Conservation (phyloP, 2,113 vertebrate species). For the Lophotis ruficrista region DNA sequence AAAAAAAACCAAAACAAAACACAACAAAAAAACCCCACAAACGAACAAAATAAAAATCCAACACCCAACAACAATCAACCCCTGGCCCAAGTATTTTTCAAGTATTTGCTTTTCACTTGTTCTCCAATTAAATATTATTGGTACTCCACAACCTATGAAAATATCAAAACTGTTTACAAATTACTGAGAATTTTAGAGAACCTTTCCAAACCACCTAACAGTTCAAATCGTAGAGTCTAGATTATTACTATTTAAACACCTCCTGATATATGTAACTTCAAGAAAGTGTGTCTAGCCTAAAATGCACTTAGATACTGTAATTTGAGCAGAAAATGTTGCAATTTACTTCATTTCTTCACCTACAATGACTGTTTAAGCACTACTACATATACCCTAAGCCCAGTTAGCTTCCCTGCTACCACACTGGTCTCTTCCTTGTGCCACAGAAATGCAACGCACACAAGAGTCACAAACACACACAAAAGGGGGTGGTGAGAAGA, state of each 20-base stretch:
- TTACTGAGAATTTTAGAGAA: neutral
- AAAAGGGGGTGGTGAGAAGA: fast-evolving
- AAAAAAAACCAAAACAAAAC: neutral
- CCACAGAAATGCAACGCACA: neutral
- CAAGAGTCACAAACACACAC: neutral
- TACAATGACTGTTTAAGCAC: neutral
- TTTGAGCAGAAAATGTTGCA: neutral
- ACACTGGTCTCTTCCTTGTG: neutral
- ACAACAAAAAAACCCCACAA: neutral
- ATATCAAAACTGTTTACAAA: neutral
- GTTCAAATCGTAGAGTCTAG: neutral
- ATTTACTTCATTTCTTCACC: neutral
- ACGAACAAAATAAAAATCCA: neutral
- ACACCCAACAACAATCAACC: neutral
- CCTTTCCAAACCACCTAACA: neutral
- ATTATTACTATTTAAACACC: neutral
- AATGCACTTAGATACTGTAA: neutral
- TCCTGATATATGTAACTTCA: neutral
- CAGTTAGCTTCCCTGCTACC: neutral
- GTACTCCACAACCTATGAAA: neutral
- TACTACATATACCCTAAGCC: neutral
- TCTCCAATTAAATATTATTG: neutral
- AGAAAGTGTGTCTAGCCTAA: neutral
- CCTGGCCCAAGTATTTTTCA: neutral
- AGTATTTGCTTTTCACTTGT: neutral